Evolutionary conservation across 2,797 vertebrate species (phyloP).

Genomic region (Chaetophractus vellerosus): DNA sequence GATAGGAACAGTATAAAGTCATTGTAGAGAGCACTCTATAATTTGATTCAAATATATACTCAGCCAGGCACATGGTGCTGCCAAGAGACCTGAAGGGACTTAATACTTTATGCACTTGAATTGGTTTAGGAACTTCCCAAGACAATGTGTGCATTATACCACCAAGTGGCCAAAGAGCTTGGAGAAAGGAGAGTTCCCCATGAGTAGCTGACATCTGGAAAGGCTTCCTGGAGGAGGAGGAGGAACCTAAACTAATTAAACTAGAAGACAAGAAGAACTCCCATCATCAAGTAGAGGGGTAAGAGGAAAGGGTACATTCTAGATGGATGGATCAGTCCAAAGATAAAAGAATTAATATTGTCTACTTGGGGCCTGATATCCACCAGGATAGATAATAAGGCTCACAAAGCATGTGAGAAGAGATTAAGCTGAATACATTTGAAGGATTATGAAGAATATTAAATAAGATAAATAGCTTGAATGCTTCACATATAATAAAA

Average conservation of each 20-base stretch:
- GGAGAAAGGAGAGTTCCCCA: neutral
- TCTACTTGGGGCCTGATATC: neutral
- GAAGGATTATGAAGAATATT: neutral
- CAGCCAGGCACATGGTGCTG: neutral
- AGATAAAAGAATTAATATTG: neutral
- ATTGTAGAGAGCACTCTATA: neutral
- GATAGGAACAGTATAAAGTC: neutral
- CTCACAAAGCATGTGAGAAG: neutral
- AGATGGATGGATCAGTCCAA: neutral
- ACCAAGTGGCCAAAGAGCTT: neutral
- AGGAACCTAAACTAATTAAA: neutral
- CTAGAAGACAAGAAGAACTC: neutral
- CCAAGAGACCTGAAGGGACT: neutral
- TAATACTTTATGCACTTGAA: neutral
- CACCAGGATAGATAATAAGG: neutral
- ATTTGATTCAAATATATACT: neutral
- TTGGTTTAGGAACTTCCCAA: neutral
- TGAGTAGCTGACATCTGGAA: neutral
- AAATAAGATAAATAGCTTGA: neutral
- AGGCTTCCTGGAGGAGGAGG: neutral
- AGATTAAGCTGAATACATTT: neutral
- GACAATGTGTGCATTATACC: neutral
- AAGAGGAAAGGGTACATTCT: neutral
- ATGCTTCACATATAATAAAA: neutral
- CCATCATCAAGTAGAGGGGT: neutral